Percentiles rank a stretch among this genome's conserved stretches.
These are phyloP conservation scores for Drosophila monieri DNA, from an alignment of 2,888 invertebrate species.

Conservation along the genomic window DNA sequence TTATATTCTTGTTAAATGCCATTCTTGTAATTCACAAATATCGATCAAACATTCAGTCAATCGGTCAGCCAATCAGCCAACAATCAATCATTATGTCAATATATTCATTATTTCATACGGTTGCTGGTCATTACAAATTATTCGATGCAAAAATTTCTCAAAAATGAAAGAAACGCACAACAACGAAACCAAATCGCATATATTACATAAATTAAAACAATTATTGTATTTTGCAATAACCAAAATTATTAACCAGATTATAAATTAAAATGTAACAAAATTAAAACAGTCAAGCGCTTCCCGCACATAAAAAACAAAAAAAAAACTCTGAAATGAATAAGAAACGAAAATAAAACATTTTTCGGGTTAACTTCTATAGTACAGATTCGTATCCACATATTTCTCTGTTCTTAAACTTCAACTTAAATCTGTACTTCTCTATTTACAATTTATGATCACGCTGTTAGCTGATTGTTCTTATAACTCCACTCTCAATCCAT, in stretches of 20 bases:
- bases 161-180: constrained; percentile 58
- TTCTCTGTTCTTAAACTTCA: constrained; percentile 38
- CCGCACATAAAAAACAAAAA: constrained; percentile 32
- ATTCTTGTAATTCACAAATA: constrained; percentile 58
- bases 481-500: constrained; percentile 44
- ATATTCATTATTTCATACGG: constrained; percentile 43
- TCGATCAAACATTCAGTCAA: constrained; percentile 46
- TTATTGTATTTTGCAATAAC: constrained; percentile 83
- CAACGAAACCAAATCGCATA: constrained; percentile 48
- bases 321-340: constrained; percentile 23
- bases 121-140: constrained; percentile 53
- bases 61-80: constrained; percentile 46
- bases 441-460: constrained; percentile 48
- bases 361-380: constrained; percentile 78
- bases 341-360: constrained; percentile 83
- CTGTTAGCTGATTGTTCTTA: constrained; percentile 42
- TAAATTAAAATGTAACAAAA: constrained; percentile 57
- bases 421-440: constrained; percentile 41
- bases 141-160: constrained; percentile 53
- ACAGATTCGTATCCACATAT: constrained; percentile 41
- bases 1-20: constrained; percentile 79
- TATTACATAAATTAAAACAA: constrained; percentile 48
- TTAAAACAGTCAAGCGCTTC: constrained; percentile 31
- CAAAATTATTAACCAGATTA: constrained; percentile 78
- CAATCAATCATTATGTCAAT: constrained; percentile 62